Base-by-base conservation (phyloP, 2,888 invertebrate species). In the Ormia ochracea region DNA sequence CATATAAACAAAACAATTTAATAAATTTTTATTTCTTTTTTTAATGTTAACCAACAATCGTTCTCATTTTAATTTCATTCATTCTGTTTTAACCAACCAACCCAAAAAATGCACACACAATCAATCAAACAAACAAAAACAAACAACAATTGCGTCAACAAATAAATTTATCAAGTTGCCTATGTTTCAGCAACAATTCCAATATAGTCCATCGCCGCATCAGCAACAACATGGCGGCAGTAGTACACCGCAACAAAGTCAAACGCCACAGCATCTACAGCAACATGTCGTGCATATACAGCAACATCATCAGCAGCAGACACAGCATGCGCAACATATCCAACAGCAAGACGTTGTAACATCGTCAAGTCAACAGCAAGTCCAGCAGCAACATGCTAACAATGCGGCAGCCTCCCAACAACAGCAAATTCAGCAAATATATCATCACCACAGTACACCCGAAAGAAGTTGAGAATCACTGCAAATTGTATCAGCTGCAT, bases 391-490 rank as follows among this genome's bases (percentile, higher is more conserved):
- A 69, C 83, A 83, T 73, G 79, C 81, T 82, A 84, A 72, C 38
- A 81, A 82, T 78, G 82, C 82, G 81, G 81, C 74, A 81, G 73
- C 70, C 43, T 66, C 77, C 58, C 74, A 74, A 65, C 77, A 78
- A 28, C 80, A 81, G 36, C 82, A 76, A 50, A 87, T 89, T 83
- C 89, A 89, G 83, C 89, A 89, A 83, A 89, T 89, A 68, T 89
- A 89, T 86, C 89, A 89, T 82, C 89, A 89, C 83, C 89, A 89
- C 82, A 88, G 88, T 81, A 89, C 89, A 83, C 88, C 89, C 58
- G 89, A 89, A 85, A 89, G 89, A 83, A 89, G 89, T 89, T 89
- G 89, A 89, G 89, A 89, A 87, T 88, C 88, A 88, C 87, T 87
- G 84, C 87, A 87, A 83, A 84, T 86, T 76, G 86, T 81, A 82